Evolutionary conservation across 2,113 vertebrate species (phyloP), one percentile per base, ranked within the genome.

Genomic region (Phalacrocorax pelagicus): DNA sequence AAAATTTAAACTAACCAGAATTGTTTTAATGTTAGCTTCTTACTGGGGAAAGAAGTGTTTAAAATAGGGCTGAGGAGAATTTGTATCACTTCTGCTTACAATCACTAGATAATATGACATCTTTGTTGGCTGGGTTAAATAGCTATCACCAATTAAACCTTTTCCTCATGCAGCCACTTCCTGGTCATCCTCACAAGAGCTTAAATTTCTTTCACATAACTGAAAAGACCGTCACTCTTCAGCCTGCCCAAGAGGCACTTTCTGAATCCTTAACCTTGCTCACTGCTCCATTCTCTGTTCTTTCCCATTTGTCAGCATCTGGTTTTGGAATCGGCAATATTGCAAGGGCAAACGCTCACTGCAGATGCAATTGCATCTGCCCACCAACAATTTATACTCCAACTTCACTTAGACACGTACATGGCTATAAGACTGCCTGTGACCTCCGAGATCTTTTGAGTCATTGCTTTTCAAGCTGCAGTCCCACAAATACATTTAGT

Each of bases 321-420:
- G 29, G 2, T 66, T 90, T 92, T 79, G 57, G 73, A 95, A 86
- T 2, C 16, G 47, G 54, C 30, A 81, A 24, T 12, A 73, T 47
- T 7, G 2, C 26, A 71, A 59, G 46, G 65, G 27, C 52, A 88
- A 70, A 81, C 2, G 2, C 11, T 87, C 58, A 36, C 61, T 74
- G n/a, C 29, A 78, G 67, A 47, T 8, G 3, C n/a, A 90, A 58
- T 32, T 77, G 21, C 32, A 52, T 36, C 42, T 71, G 55, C 63
- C 32, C 47, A 79, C 26, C 30, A 62, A 42, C 38, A 90, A 52
- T 34, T 67, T 26, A 51, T 34, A 61, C 18, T 83, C 42, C n/a
- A 70, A 15, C 16, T 67, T 8, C 66, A 83, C 34, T 57, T 49
- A 47, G 0, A 14, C 42, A 32, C 0, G 0, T 44, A 40, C 0